Evolutionary conservation across 2,113 vertebrate species (phyloP), one percentile per base, ranked within the genome.

Genomic region (Ceuthmochares aereus): DNA sequence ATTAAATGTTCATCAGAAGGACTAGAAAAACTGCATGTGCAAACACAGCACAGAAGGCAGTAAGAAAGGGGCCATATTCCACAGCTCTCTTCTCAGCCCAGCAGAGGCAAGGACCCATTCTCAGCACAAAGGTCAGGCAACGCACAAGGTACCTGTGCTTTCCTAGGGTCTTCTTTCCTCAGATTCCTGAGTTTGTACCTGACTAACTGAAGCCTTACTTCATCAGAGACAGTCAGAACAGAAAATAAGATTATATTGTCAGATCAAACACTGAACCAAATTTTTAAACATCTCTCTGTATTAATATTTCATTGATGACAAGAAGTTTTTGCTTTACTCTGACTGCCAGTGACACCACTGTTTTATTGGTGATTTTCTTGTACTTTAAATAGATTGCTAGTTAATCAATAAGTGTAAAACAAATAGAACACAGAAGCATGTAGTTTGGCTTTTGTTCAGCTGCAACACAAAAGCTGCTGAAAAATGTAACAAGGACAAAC

Each of bases 361-460:
- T 15, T 86, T 75, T 84, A 81, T 32, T 47, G 29, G 20, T 73
- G 29, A 21, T 45, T 79, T 76, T 76, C 68, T 40, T 62, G 40
- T 52, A 40, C 34, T 69, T 70, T 30, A 62, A 95, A 92, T 29
- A 77, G 43, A 47, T 72, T 56, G 12, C 67, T 87, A 69, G 81
- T 69, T 96, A 91, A 95, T 91, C 45, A 89, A 51, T 60, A 95
- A n/a, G 42, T 59, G 32, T 62, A 94, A 80, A 93, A 54, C 37
- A 94, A 95, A 87, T 5, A 85, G 32, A 66, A 76, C 62, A 66
- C 26, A 80, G 30, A 72, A 84, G 47, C 27, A 74, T 0, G 0
- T 55, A 68, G 16, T 68, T 84, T 67, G 77, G 42, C 37, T 86
- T 94, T 76, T 74, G 37, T 68, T 94, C 56, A 64, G 27, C 10